Conservation (phyloP, 2,113 vertebrate species). For the Megalops atlanticus region DNA sequence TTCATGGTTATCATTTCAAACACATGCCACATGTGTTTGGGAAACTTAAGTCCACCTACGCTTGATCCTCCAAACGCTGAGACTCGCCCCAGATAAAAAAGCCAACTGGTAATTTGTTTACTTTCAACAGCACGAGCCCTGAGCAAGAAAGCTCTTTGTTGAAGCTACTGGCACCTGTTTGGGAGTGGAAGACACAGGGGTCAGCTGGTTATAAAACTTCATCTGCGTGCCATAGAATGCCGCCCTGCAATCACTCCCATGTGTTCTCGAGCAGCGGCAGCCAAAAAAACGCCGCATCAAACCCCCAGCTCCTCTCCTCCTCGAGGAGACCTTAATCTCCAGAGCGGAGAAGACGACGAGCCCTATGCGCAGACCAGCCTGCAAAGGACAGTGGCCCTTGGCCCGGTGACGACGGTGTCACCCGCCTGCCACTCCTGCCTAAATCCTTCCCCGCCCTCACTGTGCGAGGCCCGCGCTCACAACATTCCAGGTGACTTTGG, state of each 20-base stretch:
- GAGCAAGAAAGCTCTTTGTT: slow-evolving; percentile 41
- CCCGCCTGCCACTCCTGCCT: too few species aligned
- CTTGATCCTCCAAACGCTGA: slow-evolving; percentile 38
- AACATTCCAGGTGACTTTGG: too few species aligned
- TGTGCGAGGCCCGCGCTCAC: too few species aligned
- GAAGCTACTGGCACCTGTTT: slow-evolving; percentile 49
- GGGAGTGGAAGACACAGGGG: slow-evolving; percentile 39
- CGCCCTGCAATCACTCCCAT: slow-evolving; percentile 40
- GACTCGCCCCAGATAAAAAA: slow-evolving; percentile 45
- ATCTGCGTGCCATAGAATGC: slow-evolving; percentile 36
- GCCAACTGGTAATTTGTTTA: slow-evolving; percentile 57
- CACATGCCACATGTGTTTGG: slow-evolving; percentile 42
- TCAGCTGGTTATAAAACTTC: slow-evolving; percentile 13
- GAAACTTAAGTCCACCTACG: slow-evolving; percentile 44
- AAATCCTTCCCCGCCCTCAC: too few species aligned
- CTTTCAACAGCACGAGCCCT: slow-evolving; percentile 49
- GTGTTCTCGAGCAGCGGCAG: slow-evolving; percentile 1
- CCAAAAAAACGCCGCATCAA: background rate
- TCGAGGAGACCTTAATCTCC: background rate
- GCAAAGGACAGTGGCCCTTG: too few species aligned
- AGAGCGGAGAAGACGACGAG: background rate
- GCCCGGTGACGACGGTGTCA: too few species aligned
- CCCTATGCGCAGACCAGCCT: too few species aligned
- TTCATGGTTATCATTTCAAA: slow-evolving; percentile 48
- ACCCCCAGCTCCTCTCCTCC: background rate